These are phyloP conservation scores for Schizaphis graminum DNA, from an alignment of 2,888 invertebrate species.

Conservation along the genomic window DNA sequence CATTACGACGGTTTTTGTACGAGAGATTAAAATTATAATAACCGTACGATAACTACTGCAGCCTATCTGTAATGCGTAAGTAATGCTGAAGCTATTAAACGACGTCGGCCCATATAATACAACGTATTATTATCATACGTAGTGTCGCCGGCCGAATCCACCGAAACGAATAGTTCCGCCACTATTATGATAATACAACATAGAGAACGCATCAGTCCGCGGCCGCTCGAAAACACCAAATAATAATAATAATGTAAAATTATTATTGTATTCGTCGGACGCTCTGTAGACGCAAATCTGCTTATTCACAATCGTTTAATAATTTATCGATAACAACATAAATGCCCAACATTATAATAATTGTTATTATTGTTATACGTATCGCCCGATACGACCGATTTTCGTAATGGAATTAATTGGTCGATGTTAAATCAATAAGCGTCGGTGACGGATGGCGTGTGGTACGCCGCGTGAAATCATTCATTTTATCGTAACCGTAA, in stretches of 20 bases:
- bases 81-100: background rate
- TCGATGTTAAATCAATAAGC: background rate
- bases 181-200: no score
- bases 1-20: background rate
- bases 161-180: background rate
- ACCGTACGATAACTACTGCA: background rate
- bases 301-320: background rate
- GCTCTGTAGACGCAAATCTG: background rate
- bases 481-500: background rate
- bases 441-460: background rate
- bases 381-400: constrained; percentile 6
- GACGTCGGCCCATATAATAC: background rate
- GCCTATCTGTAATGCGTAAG: background rate
- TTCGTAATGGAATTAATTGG: constrained; percentile 22
- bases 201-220: background rate
- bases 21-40: background rate
- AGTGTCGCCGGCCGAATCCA: background rate
- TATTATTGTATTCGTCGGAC: background rate
- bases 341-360: background rate
- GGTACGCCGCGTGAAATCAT: background rate
- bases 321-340: background rate
- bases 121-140: background rate
- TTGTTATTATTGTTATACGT: background rate
- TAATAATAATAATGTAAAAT: background rate
- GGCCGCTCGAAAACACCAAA: background rate